These are phyloP conservation scores for Chymomyza amoena DNA, from an alignment of 2,888 invertebrate genomes.

Conservation along the genomic window DNA sequence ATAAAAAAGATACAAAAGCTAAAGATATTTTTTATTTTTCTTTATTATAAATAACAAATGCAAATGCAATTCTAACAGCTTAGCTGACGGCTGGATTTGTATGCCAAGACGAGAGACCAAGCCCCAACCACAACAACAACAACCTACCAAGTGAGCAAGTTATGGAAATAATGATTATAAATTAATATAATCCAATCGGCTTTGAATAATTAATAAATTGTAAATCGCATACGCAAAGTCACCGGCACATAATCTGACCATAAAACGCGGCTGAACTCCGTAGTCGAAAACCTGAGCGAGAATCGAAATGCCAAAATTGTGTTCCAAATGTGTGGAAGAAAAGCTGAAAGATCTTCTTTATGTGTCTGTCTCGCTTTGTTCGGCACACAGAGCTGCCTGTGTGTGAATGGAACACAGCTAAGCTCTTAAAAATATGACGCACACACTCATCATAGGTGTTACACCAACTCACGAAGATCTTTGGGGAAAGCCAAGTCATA, in stretches of 20 bases:
- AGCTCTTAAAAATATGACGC: constrained; percentile 59
- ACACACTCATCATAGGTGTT: constrained; percentile 22
- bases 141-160: constrained; percentile 32
- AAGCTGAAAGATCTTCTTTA: constrained; percentile 35
- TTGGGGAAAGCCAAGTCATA: constrained; percentile 40
- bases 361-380: not conserved
- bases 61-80: not conserved
- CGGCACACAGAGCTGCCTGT: not conserved
- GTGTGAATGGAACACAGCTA: constrained; percentile 56
- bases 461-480: not conserved
- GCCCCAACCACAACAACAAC: not conserved
- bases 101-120: not conserved
- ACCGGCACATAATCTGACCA: constrained; percentile 53
- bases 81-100: constrained; percentile 14
- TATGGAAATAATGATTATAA: constrained; percentile 77
- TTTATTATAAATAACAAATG: not conserved
- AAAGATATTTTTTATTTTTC: not conserved
- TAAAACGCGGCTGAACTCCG: constrained; percentile 59
- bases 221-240: constrained; percentile 56
- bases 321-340: constrained; percentile 45
- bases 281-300: constrained; percentile 36
- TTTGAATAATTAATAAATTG: constrained; percentile 79
- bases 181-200: constrained; percentile 80
- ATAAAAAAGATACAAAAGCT: not conserved
- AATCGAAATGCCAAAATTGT: constrained; percentile 62